Conservation (phyloP, 2,797 vertebrate species). For the Leucoraja ocellata region DNA sequence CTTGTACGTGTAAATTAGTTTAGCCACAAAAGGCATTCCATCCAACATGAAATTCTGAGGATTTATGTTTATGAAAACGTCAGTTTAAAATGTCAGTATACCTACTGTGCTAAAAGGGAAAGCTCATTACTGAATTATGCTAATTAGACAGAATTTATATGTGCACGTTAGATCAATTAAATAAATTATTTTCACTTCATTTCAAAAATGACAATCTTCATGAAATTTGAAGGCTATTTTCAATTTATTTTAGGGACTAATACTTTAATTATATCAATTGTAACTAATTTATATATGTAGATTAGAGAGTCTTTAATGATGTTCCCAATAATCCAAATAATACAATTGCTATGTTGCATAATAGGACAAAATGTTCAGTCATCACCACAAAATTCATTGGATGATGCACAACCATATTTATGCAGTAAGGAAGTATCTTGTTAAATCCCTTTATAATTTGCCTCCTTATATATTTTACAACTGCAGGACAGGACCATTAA, state of each 20-base stretch:
- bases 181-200: not conserved
- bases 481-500: not conserved
- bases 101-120: not conserved
- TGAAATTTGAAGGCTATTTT: not conserved
- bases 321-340: not conserved
- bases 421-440: not conserved
- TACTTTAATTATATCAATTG: not conserved
- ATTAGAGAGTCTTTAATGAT: not conserved
- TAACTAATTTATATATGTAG: not conserved
- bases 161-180: not conserved
- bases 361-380: not conserved
- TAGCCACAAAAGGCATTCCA: conserved; percentile 18
- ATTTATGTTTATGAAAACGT: not conserved
- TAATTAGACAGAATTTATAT: conserved; percentile 21
- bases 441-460: conserved; percentile 1
- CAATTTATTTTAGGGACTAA: not conserved
- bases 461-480: not conserved
- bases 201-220: not conserved
- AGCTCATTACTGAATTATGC: conserved; percentile 22
- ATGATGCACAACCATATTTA: not conserved
- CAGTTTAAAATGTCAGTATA: not conserved
- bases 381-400: not conserved
- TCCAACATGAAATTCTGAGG: not conserved
- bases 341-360: not conserved
- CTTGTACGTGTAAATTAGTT: conserved; percentile 22